Base-by-base conservation (phyloP, 2,113 vertebrate genomes). In the Tychaedon coryphoeus region DNA sequence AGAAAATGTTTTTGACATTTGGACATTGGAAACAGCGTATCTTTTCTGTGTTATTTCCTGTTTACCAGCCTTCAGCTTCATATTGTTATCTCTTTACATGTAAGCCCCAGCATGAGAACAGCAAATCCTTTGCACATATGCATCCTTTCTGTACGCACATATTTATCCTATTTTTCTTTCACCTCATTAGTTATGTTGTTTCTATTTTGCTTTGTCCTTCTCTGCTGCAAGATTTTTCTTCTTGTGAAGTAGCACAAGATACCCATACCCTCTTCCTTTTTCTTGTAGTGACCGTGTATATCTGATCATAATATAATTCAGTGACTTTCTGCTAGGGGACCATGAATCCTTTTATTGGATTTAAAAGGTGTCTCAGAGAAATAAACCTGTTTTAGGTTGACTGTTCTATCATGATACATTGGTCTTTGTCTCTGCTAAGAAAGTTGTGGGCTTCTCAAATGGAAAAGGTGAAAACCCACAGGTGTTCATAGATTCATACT, bases 1-100 rank as follows among this genome's bases (percentile, higher is more conserved):
- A 28, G 87, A 89, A 96, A 88, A 70, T 16, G 0, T 84, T 79
- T 97, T 81, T 97, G 93, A 96, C 88, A 86, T 97, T 97, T 97
- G 96, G 83, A 96, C 97, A 96, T 62, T 92, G 88, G 75, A 95
- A 94, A 56, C 36, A 62, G 61, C 58, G 47, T 7, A 24, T 91
- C 72, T 94, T 96, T 90, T 82, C 77, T 15, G 0, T 60, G 40
- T 78, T 96, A 60, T 72, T 95, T 89, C 26, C 3, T 90, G 40
- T 95, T 91, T 95, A 54, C 67, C 51, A 90, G 40, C 76, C 76
- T 94, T 95, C 45, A 73, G 70, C 53, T 93, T 91, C 18, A 5
- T 81, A 6, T 12, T 77, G 23, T 71, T 94, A 20, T 85, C 48
- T 87, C 40, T 25, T 90, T 75, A 61, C 29, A 6, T 71, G 18